A percentile compares a stretch with the other conserved stretches of the same genome.
These are phyloP conservation scores for Nycteola revayana DNA, from an alignment of 2,888 invertebrate species.

Conservation along the genomic window DNA sequence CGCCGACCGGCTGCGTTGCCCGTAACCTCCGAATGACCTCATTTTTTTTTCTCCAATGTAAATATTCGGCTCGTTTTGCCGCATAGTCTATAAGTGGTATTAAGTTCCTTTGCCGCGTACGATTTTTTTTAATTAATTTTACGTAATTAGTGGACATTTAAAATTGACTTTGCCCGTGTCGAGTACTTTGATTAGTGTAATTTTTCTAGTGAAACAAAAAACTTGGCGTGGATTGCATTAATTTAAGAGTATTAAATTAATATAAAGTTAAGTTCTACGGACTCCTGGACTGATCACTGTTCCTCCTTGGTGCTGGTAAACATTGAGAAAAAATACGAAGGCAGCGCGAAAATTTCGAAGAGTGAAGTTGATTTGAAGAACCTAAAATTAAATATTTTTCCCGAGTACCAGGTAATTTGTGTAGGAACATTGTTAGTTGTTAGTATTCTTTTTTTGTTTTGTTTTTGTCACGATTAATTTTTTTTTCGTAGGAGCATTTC, in stretches of 20 bases:
- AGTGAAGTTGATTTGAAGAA: not conserved
- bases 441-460: not conserved
- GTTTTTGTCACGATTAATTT: no score
- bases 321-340: slow-evolving; percentile 20
- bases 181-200: slow-evolving; percentile 50
- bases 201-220: slow-evolving; percentile 53
- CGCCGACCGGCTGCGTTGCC: slow-evolving; percentile 79
- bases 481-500: no score
- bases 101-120: slow-evolving; percentile 73
- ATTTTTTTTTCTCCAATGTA: slow-evolving; percentile 81
- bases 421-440: slow-evolving; percentile 8
- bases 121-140: slow-evolving; percentile 42
- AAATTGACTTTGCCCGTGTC: slow-evolving; percentile 51
- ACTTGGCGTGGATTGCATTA: slow-evolving; percentile 45
- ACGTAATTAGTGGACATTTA: slow-evolving; percentile 52
- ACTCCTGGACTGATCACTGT: slow-evolving; percentile 45
- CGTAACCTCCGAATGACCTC: slow-evolving; percentile 81
- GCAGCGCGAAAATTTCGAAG: slow-evolving; percentile 15
- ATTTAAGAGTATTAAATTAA: slow-evolving; percentile 31
- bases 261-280: slow-evolving; percentile 40
- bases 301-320: slow-evolving; percentile 45
- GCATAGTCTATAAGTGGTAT: slow-evolving; percentile 80
- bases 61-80: slow-evolving; percentile 79
- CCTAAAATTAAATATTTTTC: slow-evolving; percentile 5
- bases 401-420: slow-evolving; percentile 27